Conservation (phyloP, 2,888 invertebrate species). For the Phyllotreta striolata region DNA sequence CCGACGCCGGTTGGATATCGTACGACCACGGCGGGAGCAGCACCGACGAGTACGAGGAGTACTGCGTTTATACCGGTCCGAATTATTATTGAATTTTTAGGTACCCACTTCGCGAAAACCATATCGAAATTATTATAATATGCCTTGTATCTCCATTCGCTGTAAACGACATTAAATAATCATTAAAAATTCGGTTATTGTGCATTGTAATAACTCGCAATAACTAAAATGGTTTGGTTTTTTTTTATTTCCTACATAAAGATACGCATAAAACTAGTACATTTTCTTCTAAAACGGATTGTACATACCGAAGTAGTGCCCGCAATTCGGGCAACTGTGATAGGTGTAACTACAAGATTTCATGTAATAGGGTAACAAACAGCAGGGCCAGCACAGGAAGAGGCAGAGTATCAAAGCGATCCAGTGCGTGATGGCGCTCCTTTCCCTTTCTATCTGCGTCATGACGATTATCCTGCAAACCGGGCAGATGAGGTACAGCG, state of each 20-base stretch:
- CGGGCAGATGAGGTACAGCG: slow-evolving; percentile 56
- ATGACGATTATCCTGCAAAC: slow-evolving; percentile 54
- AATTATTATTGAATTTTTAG: slow-evolving; percentile 1
- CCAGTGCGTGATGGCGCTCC: slow-evolving; percentile 55
- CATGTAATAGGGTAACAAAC: slow-evolving; percentile 58
- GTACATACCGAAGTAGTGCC: slow-evolving; percentile 57
- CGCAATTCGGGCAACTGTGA: slow-evolving; percentile 58
- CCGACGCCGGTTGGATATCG: not conserved
- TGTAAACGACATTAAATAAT: too few species aligned
- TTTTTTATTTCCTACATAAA: not conserved
- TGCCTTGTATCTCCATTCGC: too few species aligned
- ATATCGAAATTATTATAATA: too few species aligned
- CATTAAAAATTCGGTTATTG: too few species aligned
- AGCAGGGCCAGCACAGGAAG: slow-evolving; percentile 60
- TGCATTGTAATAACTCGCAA: too few species aligned
- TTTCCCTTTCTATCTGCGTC: slow-evolving; percentile 52
- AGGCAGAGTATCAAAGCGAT: slow-evolving; percentile 57
- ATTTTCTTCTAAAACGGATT: slow-evolving; percentile 53
- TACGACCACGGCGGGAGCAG: not conserved
- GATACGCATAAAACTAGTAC: slow-evolving; percentile 6
- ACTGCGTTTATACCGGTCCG: not conserved
- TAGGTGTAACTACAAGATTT: slow-evolving; percentile 57
- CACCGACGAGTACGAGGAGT: slow-evolving; percentile 7
- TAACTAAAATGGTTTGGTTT: too few species aligned
- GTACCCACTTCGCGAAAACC: too few species aligned